Base-by-base conservation (phyloP, 1,140 invertebrate genomes). In the Mesaphorura yosii region DNA sequence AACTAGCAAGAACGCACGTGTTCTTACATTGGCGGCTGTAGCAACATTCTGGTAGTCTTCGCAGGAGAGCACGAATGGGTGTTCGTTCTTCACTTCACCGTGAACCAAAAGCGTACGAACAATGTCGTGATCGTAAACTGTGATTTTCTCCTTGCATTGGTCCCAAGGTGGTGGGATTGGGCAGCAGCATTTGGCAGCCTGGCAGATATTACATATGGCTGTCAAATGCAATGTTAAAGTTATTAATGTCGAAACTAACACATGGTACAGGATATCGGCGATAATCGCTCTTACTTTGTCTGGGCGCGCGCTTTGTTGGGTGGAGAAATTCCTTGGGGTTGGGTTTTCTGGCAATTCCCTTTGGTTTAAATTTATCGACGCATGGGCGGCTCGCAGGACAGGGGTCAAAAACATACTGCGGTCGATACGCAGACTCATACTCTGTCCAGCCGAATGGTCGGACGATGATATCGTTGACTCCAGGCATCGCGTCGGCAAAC, bases 371-470 rank as follows among this genome's bases (percentile, higher is more conserved):
- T 0, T 47, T 40, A 26, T 62, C 28, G 20, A 22, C 4, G 34
- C 60, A 62, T 6, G 52, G 40, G 17, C 27, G 22, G 20, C 26
- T 42, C 1, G 31, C 22, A 10, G 40, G 40, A 39, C 56, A 55
- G 2, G 60, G 53, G 25, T 56, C 53, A 15, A 54, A 54, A 2
- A 59, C 54, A 38, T 62, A 62, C 22, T 54, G 56, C 31, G 38
- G 60, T 25, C 60, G 53, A 45, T 47, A 59, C 19, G 60, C 53
- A 17, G 53, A 2, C 31, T 62, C 60, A 51, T 62, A 62, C 39
- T 62, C 60, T 19, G 50, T 49, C 60, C 60, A 62, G 23, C 60
- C 60, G 40, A 62, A 62, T 14, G 60, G 60, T 14, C 38, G 45
- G 20, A 40, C 51, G 20, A 26, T 34, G 19, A 31, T 59, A 37